Evolutionary conservation across 2,113 vertebrate genomes (phyloP).

Genomic region (Gambusia holbrooki): DNA sequence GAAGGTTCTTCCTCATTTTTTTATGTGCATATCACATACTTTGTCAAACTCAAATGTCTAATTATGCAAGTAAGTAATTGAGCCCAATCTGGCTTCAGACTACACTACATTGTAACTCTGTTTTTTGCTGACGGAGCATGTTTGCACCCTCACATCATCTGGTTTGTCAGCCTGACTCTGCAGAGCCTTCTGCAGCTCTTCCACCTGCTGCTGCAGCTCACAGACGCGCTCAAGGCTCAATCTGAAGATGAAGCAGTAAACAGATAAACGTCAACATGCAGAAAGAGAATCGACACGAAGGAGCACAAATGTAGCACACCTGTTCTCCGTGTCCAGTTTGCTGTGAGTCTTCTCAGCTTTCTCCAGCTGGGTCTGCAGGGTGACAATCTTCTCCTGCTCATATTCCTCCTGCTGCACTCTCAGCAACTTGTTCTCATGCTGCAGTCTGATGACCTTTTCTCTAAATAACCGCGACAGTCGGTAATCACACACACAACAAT

Average conservation of each 20-base stretch:
- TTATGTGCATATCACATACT: too few relatives aligned
- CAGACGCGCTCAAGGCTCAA: constrained; percentile 84
- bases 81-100: too few relatives aligned
- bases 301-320: constrained; percentile 43
- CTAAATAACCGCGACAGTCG: constrained; percentile 63
- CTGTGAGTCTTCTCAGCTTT: constrained; percentile 87
- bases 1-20: too few relatives aligned
- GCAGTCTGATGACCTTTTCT: constrained; percentile 93
- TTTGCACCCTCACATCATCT: constrained; percentile 86
- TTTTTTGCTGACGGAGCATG: too few relatives aligned
- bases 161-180: constrained; percentile 91
- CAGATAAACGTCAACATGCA: neutral
- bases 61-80: too few relatives aligned
- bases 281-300: neutral
- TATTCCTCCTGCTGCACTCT: constrained; percentile 90
- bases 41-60: too few relatives aligned
- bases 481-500: neutral
- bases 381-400: constrained; percentile 87
- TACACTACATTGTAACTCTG: too few relatives aligned
- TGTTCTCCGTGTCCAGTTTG: constrained; percentile 90
- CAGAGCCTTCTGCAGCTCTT: constrained; percentile 92
- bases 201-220: constrained; percentile 93
- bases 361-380: constrained; percentile 88
- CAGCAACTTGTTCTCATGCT: constrained; percentile 98
- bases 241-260: constrained; percentile 68